Percentiles rank a stretch among this genome's conserved stretches.
These are phyloP conservation scores for Petromus typicus DNA, from an alignment of 2,113 vertebrate genomes.

Conservation along the genomic window DNA sequence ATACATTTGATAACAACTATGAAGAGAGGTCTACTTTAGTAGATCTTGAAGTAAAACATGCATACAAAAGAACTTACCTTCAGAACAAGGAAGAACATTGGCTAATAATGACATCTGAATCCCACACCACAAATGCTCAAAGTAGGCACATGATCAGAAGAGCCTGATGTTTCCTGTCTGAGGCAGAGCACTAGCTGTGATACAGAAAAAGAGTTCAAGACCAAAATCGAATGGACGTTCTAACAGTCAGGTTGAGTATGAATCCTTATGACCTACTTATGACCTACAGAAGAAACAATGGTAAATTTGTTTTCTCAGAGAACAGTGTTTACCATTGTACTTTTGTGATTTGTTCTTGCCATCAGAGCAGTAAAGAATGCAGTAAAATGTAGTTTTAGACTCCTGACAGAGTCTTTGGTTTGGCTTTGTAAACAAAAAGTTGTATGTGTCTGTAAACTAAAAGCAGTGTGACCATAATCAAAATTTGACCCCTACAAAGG, in stretches of 20 bases:
- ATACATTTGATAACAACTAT: neutral
- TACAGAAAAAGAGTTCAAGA: neutral
- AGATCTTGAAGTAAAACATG: neutral
- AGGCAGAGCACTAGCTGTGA: neutral
- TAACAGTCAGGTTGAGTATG: neutral
- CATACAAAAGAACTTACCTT: neutral
- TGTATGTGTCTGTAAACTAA: neutral
- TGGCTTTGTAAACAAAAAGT: neutral
- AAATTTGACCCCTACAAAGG: constrained; percentile 20
- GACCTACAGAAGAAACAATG: neutral
- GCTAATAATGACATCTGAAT: neutral
- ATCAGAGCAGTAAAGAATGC: neutral
- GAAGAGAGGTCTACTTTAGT: neutral
- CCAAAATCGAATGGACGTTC: neutral
- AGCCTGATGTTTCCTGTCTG: neutral
- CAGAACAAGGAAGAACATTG: neutral
- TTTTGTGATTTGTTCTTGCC: neutral
- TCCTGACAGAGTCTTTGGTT: neutral
- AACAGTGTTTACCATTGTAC: neutral
- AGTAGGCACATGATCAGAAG: neutral
- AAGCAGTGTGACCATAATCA: neutral
- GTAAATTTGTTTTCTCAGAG: neutral
- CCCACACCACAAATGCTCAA: neutral
- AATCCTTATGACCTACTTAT: no score
- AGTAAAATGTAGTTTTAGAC: neutral